Evolutionary conservation across 2,113 vertebrate species (phyloP).

Genomic region (Mionectes macconnelli): DNA sequence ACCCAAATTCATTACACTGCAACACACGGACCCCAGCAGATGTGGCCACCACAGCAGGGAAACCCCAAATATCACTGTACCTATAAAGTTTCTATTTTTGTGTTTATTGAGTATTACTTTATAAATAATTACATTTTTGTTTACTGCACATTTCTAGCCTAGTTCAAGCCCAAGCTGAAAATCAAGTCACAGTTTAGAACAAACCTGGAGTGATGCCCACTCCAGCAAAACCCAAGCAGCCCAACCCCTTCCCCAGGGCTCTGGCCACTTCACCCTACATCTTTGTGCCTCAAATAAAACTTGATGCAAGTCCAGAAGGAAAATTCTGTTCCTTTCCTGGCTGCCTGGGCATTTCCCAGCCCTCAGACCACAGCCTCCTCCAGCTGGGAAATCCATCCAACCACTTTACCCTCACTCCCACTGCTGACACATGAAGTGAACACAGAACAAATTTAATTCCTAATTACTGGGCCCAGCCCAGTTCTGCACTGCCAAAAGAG

Average conservation of each 20-base stretch:
- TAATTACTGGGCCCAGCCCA: not conserved
- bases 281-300: not conserved
- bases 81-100: not conserved
- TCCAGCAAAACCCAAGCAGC: not conserved
- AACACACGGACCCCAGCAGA: not conserved
- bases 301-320: not conserved
- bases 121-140: not conserved
- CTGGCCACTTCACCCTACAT: not conserved
- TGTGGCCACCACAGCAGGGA: not conserved
- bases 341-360: not conserved
- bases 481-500: not conserved
- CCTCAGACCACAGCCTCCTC: not conserved
- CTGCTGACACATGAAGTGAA: fast-evolving
- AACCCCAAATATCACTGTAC: not conserved
- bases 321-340: not conserved
- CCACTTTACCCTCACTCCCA: not conserved
- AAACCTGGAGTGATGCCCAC: not conserved
- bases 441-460: not conserved
- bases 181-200: not conserved
- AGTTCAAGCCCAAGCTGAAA: not conserved
- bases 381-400: not conserved
- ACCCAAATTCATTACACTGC: not conserved
- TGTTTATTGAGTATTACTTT: not conserved
- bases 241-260: not conserved
- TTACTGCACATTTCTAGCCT: not conserved